Conservation (phyloP, 2,113 vertebrate species). For the Perca flavescens region DNA sequence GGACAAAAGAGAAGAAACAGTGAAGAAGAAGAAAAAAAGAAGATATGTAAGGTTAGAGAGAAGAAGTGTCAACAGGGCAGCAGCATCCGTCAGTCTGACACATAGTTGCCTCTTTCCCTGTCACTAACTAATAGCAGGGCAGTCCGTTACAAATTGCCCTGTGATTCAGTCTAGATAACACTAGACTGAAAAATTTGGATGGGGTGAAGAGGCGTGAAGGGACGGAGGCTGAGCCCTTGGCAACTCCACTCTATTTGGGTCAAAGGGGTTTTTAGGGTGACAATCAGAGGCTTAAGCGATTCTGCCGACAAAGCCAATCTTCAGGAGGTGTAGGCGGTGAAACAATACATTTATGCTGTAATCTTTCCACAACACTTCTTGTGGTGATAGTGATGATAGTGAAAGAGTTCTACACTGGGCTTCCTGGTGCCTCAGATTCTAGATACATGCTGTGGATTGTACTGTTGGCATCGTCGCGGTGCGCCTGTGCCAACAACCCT, state of each 20-base stretch:
- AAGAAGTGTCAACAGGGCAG: slow-evolving; percentile 72
- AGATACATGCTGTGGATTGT: neutral
- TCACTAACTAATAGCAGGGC: slow-evolving; percentile 82
- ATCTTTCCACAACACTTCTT: slow-evolving; percentile 23
- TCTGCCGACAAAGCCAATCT: slow-evolving; percentile 43
- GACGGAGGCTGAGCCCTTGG: slow-evolving; percentile 53
- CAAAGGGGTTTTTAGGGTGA: slow-evolving; percentile 64
- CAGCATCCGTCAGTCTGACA: slow-evolving; percentile 80
- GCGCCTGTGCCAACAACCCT: neutral
- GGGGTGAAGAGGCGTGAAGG: slow-evolving; percentile 56
- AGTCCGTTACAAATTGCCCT: slow-evolving; percentile 82
- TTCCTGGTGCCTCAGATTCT: neutral
- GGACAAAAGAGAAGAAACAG: slow-evolving; percentile 30
- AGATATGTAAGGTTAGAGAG: slow-evolving; percentile 48
- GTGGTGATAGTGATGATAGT: neutral
- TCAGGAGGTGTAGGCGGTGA: slow-evolving; percentile 26
- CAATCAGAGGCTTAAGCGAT: slow-evolving; percentile 58
- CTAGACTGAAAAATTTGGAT: slow-evolving; percentile 57
- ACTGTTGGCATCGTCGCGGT: neutral
- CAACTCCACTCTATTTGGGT: slow-evolving; percentile 57
- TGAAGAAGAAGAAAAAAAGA: neutral
- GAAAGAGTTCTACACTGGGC: neutral
- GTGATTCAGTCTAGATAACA: slow-evolving; percentile 77
- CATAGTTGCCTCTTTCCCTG: slow-evolving; percentile 64
- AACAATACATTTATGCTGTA: slow-evolving; percentile 22